phyloP scores from a whole-genome alignment of 2,888 invertebrate species.

The Chrysopilus asiliformis region DNA sequence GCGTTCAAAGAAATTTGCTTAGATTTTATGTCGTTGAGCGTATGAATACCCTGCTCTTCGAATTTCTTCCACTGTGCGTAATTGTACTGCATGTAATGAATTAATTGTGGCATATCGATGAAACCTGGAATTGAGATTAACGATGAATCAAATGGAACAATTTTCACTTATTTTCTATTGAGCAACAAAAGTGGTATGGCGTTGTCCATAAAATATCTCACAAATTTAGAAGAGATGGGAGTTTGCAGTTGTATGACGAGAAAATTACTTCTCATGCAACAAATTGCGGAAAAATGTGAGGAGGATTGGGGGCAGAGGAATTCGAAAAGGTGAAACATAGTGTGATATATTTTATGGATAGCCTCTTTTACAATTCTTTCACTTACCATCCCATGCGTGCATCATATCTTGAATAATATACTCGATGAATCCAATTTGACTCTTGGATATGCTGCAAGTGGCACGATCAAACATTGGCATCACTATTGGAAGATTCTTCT shows the following conservation, averaged over 20 bases:
- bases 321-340: too few relatives aligned
- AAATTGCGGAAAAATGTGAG: too few relatives aligned
- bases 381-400: constrained; percentile 87
- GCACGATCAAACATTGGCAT: constrained; percentile 97
- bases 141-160: constrained; percentile 1
- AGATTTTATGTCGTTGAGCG: constrained; percentile 52
- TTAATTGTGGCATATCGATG: constrained; percentile 84
- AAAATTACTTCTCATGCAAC: too few relatives aligned
- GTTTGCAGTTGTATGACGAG: too few relatives aligned
- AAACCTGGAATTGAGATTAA: constrained; percentile 49
- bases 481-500: constrained; percentile 76
- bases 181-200: too few relatives aligned
- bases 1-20: constrained; percentile 29
- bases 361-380: neutral
- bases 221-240: too few relatives aligned
- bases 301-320: too few relatives aligned
- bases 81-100: constrained; percentile 70
- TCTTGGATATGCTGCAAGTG: constrained; percentile 92
- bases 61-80: constrained; percentile 84
- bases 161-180: too few relatives aligned
- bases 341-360: too few relatives aligned
- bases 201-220: too few relatives aligned
- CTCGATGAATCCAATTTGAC: constrained; percentile 95
- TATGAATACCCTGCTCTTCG: constrained; percentile 61
- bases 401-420: constrained; percentile 97